Percentiles rank a stretch among this genome's conserved stretches.
phyloP scores from a whole-genome alignment of 2,888 invertebrate genomes.

The Clusia tigrina region DNA sequence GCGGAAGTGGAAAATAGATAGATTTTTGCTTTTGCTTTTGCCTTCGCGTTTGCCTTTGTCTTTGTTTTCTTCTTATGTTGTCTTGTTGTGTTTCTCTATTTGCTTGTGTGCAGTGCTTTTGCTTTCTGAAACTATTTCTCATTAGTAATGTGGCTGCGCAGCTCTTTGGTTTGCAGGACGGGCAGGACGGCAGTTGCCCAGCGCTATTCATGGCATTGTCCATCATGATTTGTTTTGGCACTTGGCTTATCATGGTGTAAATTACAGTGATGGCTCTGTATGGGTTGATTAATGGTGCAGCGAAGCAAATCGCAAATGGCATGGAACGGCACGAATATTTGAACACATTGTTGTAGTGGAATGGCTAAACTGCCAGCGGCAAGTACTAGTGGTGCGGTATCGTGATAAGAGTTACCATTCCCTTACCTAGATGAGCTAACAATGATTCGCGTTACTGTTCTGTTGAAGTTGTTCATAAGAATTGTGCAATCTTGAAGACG shows the following conservation, averaged over 20 bases:
- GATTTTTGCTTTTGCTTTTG: slow-evolving; percentile 7
- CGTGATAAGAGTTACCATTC: too few species aligned
- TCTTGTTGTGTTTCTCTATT: not conserved
- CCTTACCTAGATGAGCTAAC: too few species aligned
- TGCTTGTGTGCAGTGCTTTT: not conserved
- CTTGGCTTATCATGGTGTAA: not conserved
- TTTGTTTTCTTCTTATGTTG: slow-evolving; percentile 16
- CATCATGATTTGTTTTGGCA: slow-evolving; percentile 11
- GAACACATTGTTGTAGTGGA: too few species aligned
- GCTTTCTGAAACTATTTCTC: not conserved
- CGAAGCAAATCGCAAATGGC: too few species aligned
- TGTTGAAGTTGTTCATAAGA: too few species aligned
- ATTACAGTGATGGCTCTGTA: not conserved
- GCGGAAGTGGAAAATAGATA: not conserved
- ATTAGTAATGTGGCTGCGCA: not conserved
- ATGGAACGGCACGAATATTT: too few species aligned
- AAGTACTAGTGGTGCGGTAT: too few species aligned
- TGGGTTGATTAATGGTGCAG: not conserved
- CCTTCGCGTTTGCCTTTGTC: not conserved
- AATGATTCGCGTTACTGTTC: too few species aligned
- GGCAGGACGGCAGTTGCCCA: not conserved
- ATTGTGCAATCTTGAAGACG: too few species aligned
- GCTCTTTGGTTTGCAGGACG: not conserved
- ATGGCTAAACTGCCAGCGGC: too few species aligned
- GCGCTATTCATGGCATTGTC: not conserved